Conservation (phyloP, 2,113 vertebrate species). For the Crotalus horridus region DNA sequence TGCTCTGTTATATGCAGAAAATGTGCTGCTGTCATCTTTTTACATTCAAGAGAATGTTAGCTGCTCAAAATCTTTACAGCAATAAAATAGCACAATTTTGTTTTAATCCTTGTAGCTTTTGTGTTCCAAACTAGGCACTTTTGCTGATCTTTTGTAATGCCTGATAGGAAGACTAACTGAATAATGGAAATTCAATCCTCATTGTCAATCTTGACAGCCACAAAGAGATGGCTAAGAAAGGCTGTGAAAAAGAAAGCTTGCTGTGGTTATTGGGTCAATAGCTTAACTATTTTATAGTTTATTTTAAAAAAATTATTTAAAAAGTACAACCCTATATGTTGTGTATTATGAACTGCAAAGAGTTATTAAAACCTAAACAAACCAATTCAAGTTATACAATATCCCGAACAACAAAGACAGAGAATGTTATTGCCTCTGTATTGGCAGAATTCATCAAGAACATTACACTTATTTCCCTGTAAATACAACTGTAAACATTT, state of each 20-base stretch:
- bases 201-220: background rate
- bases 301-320: conserved; percentile 15
- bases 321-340: background rate
- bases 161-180: background rate
- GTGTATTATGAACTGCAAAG: background rate
- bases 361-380: background rate
- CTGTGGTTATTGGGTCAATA: background rate
- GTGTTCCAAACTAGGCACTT: background rate
- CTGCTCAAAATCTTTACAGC: conserved; percentile 16
- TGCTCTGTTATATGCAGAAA: background rate
- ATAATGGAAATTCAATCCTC: background rate
- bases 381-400: conserved; percentile 1
- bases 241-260: conserved; percentile 12
- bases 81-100: background rate
- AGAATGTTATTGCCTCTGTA: conserved; percentile 28
- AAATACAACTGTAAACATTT: background rate
- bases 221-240: background rate
- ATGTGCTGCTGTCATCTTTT: background rate
- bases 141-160: background rate
- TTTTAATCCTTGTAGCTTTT: background rate
- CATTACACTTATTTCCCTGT: background rate
- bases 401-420: background rate
- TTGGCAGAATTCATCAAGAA: conserved; percentile 24
- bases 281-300: background rate
- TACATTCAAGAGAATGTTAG: conserved; percentile 24